Evolutionary conservation across 2,888 invertebrate species (phyloP).

Genomic region (Eumacrocentrus americanus): DNA sequence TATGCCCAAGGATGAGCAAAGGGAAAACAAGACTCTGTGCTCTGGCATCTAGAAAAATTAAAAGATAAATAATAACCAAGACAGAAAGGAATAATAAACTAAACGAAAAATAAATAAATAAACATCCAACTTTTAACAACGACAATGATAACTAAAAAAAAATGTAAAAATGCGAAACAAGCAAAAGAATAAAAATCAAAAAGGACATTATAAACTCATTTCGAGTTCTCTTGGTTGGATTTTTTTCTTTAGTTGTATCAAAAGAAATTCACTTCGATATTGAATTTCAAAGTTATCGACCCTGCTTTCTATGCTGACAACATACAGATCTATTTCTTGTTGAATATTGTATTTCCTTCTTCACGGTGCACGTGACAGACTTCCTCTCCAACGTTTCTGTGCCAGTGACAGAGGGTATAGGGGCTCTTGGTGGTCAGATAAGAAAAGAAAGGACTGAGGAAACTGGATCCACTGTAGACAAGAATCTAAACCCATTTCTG

Average conservation of each 20-base stretch:
- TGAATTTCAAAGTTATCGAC: neutral
- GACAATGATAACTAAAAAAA: too few relatives aligned
- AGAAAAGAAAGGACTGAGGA: neutral
- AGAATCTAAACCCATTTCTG: conserved; percentile 1
- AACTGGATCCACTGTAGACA: neutral
- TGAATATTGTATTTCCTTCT: neutral
- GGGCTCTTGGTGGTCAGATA: neutral
- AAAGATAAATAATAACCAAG: too few relatives aligned
- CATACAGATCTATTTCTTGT: neutral
- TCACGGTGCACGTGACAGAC: neutral
- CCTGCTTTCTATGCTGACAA: neutral
- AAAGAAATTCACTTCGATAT: neutral
- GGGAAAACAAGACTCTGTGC: too few relatives aligned
- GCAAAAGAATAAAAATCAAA: too few relatives aligned
- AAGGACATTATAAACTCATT: too few relatives aligned
- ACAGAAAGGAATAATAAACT: too few relatives aligned
- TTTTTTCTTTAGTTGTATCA: neutral
- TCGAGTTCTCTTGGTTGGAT: too few relatives aligned
- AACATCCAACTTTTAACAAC: too few relatives aligned
- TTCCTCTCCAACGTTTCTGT: neutral
- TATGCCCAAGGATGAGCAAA: too few relatives aligned
- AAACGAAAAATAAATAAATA: too few relatives aligned
- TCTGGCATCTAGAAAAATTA: too few relatives aligned
- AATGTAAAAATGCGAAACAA: too few relatives aligned
- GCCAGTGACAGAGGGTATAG: neutral